Base-by-base conservation (phyloP, 2,113 vertebrate species). In the Erythrocercus mccallii region DNA sequence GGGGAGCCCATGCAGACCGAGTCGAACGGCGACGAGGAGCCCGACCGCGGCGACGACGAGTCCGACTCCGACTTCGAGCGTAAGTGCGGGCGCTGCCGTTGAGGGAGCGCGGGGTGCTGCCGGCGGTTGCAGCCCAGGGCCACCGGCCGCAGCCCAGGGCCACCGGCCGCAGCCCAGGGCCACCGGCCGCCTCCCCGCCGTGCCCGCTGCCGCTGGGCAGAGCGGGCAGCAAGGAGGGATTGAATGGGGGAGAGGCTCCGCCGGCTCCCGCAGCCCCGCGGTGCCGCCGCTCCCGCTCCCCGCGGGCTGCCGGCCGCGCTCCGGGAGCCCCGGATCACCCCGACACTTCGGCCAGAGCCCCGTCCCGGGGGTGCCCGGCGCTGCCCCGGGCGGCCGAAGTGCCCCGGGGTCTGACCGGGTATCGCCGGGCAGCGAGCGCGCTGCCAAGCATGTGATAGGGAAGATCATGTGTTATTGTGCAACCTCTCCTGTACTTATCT, bases 61-160 rank as follows among this genome's bases (percentile, higher is more conserved):
- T 98, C 98, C 3, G 96, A 99, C 73, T 99, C 98, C 24, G 99
- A 99, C 97, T 98, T 99, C 96, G 99, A 99, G 96, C 99, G 99
- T 99, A 97, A 98, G 99, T 95, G 24, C 81, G 6, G 62, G 56
- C 60, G 8, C 17, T 4, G 81, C 33, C 38, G 53, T 44, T 12
- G 64, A 30, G 33, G 12, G 58, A 12, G 42, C 53, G 53, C 22
- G 33, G 57, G 40, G 40, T 90, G 60, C 51, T 58, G 74, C 14
- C 27, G 37, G 15, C 24, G 30, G 27, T 14, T 21, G 58, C 37
- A 27, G 68, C 86, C 23, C 12, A 0, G 38, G 33, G 74, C 44
- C 51, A 48, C 17, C 23, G 31, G 35, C 17, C 51, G 22, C 17
- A 27, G 68, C 86, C 23, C 12, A 0, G 38, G 33, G 74, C 44